Conservation (phyloP, 2,888 invertebrate genomes). For the Acleris sparsana region DNA sequence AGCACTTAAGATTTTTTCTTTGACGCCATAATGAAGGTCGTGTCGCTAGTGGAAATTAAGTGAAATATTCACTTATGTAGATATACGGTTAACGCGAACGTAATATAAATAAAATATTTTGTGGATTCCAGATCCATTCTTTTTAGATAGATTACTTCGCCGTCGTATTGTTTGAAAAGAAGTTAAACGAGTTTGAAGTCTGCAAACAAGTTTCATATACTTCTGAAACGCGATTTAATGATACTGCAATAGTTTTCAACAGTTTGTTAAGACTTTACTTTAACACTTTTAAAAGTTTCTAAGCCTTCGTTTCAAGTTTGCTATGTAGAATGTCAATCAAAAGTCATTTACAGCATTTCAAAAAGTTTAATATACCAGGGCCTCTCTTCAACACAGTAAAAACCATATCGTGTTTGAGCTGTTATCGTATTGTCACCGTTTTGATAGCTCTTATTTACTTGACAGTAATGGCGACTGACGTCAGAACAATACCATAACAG, state of each 20-base stretch:
- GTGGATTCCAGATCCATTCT: not conserved
- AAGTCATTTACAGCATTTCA: too few relatives aligned
- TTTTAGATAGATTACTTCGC: not conserved
- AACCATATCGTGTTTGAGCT: too few relatives aligned
- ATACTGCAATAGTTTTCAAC: constrained; percentile 3
- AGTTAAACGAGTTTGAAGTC: not conserved
- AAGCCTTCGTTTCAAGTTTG: not conserved
- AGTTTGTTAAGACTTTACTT: constrained; percentile 1
- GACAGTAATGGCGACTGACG: too few relatives aligned
- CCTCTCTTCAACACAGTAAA: too few relatives aligned
- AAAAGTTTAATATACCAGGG: too few relatives aligned
- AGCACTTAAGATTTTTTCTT: constrained; percentile 56
- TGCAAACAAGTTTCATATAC: not conserved
- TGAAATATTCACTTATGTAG: constrained; percentile 35
- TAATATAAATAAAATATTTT: not conserved
- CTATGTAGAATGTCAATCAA: too few relatives aligned
- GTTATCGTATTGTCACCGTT: too few relatives aligned
- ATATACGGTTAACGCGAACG: constrained; percentile 1
- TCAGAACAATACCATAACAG: too few relatives aligned
- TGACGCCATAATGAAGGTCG: constrained; percentile 52
- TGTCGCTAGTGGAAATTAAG: constrained; percentile 46
- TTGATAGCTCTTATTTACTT: too few relatives aligned
- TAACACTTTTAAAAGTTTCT: constrained; percentile 5
- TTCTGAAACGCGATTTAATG: not conserved
- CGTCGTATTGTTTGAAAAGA: not conserved